Conservation (phyloP, 2,113 vertebrate species). For the Mormoops blainvillei region DNA sequence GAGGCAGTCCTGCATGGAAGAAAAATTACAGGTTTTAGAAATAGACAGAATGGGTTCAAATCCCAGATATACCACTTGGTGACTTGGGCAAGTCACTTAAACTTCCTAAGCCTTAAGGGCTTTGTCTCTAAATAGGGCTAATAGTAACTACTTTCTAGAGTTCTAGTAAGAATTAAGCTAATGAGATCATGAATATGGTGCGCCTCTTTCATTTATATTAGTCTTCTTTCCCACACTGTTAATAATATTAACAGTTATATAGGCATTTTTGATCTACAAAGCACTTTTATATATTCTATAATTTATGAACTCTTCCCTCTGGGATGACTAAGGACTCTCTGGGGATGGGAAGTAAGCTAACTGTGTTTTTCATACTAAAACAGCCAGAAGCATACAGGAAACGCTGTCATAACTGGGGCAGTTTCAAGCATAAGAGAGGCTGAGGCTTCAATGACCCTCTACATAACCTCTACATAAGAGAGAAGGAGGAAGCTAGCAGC, state of each 20-base stretch:
- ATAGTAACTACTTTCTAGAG: background rate
- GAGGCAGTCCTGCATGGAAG: background rate
- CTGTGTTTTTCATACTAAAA: background rate
- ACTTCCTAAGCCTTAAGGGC: background rate
- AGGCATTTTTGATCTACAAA: background rate
- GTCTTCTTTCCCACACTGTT: background rate
- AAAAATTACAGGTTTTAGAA: background rate
- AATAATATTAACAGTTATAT: background rate
- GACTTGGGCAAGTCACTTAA: background rate
- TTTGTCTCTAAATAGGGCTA: background rate
- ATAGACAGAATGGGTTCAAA: slow-evolving; percentile 2
- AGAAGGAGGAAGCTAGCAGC: background rate
- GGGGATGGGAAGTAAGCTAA: background rate
- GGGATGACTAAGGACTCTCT: background rate
- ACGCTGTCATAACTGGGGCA: background rate
- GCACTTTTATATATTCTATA: background rate
- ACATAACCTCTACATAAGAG: background rate
- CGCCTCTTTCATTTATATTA: background rate
- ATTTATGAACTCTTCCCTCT: background rate
- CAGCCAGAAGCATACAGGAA: background rate
- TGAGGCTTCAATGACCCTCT: background rate
- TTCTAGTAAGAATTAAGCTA: background rate
- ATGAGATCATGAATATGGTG: background rate
- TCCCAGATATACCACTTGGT: background rate
- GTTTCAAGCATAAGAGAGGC: background rate